Conservation (phyloP, 2,888 invertebrate species). For the Esperia sulphurella region DNA sequence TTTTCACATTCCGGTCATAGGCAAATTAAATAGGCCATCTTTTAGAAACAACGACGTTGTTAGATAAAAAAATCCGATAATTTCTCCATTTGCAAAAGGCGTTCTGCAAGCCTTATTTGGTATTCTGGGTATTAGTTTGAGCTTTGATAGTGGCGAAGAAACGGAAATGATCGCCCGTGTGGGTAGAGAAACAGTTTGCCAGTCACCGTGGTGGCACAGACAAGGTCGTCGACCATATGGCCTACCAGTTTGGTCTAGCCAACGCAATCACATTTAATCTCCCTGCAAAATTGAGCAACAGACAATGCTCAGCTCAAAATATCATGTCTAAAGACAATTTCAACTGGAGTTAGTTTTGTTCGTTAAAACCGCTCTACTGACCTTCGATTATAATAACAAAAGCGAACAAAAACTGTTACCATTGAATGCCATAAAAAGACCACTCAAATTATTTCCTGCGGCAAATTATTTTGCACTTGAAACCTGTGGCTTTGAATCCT, state of each 20-base stretch:
- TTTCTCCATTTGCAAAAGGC: slow-evolving; percentile 17
- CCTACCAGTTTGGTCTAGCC: slow-evolving; percentile 32
- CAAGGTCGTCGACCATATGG: slow-evolving; percentile 70
- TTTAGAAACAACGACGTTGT: slow-evolving; percentile 18
- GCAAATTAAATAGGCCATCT: slow-evolving; percentile 27
- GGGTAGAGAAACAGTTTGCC: slow-evolving; percentile 50
- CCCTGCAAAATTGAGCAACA: slow-evolving; percentile 32
- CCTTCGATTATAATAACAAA: slow-evolving; percentile 12
- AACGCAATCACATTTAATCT: slow-evolving; percentile 8
- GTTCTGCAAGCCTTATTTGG: slow-evolving; percentile 6
- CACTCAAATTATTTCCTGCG: slow-evolving; percentile 30
- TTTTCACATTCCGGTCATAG: too few species aligned
- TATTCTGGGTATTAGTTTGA: background rate
- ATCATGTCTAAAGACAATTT: slow-evolving; percentile 3
- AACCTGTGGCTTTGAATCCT: slow-evolving; percentile 36
- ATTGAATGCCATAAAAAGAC: slow-evolving; percentile 14
- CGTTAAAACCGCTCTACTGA: background rate
- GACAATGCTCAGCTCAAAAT: slow-evolving; percentile 7
- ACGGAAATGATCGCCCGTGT: slow-evolving; percentile 44
- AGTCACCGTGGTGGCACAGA: slow-evolving; percentile 35
- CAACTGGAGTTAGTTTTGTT: background rate
- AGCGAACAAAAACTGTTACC: slow-evolving; percentile 11
- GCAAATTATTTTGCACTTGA: slow-evolving; percentile 43
- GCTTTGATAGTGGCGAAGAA: slow-evolving; percentile 28
- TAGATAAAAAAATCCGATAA: slow-evolving; percentile 33